A percentile compares a stretch with the other conserved stretches of the same genome.
phyloP scores from a whole-genome alignment of 1,140 invertebrate genomes.

The Musca domestica region DNA sequence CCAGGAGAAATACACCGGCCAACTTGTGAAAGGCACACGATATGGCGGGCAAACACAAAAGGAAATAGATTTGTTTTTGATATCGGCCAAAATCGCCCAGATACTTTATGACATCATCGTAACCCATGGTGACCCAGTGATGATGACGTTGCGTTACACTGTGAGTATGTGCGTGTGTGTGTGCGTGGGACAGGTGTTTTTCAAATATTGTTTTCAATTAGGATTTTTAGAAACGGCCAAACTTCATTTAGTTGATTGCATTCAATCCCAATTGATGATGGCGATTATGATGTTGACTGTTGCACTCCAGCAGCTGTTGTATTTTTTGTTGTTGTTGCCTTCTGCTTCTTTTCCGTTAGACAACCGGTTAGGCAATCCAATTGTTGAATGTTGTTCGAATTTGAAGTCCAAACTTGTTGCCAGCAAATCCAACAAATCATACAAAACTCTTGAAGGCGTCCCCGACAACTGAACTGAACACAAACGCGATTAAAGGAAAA shows the following conservation, averaged over 20 bases:
- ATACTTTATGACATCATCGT: constrained; percentile 69
- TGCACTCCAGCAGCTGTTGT: too few species aligned
- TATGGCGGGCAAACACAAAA: constrained; percentile 71
- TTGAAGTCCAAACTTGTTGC: constrained; percentile 32
- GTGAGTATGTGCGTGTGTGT: background rate
- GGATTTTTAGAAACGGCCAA: background rate
- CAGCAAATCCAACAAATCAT: background rate
- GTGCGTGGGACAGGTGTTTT: background rate
- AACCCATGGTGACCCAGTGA: constrained; percentile 63
- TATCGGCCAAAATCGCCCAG: constrained; percentile 75
- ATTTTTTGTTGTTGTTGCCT: too few species aligned
- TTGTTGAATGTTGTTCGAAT: constrained; percentile 12
- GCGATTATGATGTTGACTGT: too few species aligned
- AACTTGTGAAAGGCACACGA: constrained; percentile 75
- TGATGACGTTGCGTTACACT: background rate
- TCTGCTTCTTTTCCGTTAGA: too few species aligned
- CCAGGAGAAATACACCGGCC: constrained; percentile 70
- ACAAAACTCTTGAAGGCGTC: background rate
- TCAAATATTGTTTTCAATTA: background rate
- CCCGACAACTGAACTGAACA: background rate
- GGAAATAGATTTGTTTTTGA: constrained; percentile 68
- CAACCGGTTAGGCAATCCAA: too few species aligned
- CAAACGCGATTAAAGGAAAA: background rate
- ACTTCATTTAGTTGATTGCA: background rate
- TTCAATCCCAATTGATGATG: background rate